Conservation (phyloP, 64 coral and sea anemone genomes). For the Porites australiensis region DNA sequence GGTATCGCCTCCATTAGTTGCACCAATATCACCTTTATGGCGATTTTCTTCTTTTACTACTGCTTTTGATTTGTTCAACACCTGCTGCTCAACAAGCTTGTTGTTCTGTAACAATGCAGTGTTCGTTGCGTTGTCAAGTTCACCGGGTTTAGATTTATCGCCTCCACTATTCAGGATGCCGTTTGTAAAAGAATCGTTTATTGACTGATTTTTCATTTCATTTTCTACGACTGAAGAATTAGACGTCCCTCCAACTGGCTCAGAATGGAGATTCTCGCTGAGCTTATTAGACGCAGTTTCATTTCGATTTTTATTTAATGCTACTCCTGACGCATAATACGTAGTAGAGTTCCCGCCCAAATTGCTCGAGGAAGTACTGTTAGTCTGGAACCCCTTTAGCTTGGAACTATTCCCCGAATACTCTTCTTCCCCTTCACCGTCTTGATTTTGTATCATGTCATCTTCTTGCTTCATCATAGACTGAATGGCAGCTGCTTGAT, state of each 20-base stretch:
- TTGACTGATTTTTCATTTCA: not conserved
- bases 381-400: not conserved
- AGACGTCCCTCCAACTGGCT: not conserved
- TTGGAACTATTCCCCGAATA: not conserved
- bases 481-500: constrained; percentile 30
- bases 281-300: not conserved
- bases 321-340: constrained; percentile 20
- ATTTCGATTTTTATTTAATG: constrained; percentile 18
- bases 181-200: not conserved
- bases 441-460: constrained; percentile 37
- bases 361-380: not conserved
- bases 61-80: not conserved
- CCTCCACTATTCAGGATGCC: not conserved
- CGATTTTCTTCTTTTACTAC: no score
- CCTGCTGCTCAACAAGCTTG: not conserved
- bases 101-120: not conserved
- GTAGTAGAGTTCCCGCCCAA: not conserved
- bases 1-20: not conserved
- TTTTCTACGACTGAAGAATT: not conserved
- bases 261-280: not conserved
- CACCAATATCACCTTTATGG: not conserved
- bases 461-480: constrained; percentile 52
- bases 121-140: not conserved
- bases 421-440: not conserved
- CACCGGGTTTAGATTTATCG: not conserved